A percentile compares a stretch with the other conserved stretches of the same genome.
phyloP scores from a whole-genome alignment of 2,113 vertebrate species.

The Caretta caretta region DNA sequence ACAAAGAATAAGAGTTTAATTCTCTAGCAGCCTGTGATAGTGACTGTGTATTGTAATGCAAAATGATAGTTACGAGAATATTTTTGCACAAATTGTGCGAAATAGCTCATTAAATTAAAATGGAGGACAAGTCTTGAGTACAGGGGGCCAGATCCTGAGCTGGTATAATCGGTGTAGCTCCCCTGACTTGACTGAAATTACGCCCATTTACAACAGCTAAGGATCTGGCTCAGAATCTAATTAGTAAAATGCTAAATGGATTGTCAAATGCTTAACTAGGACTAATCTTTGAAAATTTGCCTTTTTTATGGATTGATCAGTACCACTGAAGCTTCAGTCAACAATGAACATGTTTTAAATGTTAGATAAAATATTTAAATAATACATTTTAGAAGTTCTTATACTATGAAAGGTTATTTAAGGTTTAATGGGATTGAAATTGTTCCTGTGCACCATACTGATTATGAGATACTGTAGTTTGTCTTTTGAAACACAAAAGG shows the following conservation, averaged over 20 bases:
- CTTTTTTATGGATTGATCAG: background rate
- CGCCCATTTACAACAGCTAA: too few species aligned
- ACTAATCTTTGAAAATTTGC: background rate
- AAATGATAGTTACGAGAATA: background rate
- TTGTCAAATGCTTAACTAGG: background rate
- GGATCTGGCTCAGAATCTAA: background rate
- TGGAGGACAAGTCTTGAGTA: background rate
- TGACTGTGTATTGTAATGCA: background rate
- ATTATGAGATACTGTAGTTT: background rate
- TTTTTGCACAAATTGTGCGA: background rate
- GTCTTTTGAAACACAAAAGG: constrained; percentile 1
- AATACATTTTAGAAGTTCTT: background rate
- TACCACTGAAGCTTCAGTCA: background rate
- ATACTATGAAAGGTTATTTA: constrained; percentile 16
- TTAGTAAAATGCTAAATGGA: background rate
- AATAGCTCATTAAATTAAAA: background rate
- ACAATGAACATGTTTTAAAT: background rate
- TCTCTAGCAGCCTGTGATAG: background rate
- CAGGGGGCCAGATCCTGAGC: background rate
- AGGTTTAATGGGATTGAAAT: constrained; percentile 15
- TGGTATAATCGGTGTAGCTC: background rate
- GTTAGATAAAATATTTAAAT: background rate
- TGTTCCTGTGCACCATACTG: background rate
- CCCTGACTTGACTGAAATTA: background rate
- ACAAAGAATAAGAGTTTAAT: background rate